Percentiles rank a stretch among this genome's conserved stretches.
Evolutionary conservation across 1,140 invertebrate genomes (phyloP).

Genomic region (Pogonognathellus flavescens): DNA sequence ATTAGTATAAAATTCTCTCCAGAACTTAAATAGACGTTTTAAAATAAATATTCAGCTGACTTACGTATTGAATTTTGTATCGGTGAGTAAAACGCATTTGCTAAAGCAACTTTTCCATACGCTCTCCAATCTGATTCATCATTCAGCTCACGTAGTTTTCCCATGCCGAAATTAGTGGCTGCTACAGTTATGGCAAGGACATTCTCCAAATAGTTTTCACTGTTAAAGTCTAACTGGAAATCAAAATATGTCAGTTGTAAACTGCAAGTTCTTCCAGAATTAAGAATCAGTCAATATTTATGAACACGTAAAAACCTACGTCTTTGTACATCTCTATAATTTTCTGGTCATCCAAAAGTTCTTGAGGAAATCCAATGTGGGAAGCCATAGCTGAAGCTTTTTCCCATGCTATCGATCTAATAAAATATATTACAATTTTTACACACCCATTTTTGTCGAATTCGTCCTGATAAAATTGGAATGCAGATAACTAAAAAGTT

Average conservation of each 20-base stretch:
- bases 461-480: slow-evolving; percentile 69
- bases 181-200: slow-evolving; percentile 82
- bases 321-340: slow-evolving; percentile 83
- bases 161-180: slow-evolving; percentile 82
- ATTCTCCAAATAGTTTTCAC: slow-evolving; percentile 80
- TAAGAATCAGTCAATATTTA: too few relatives aligned
- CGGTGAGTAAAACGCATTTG: slow-evolving; percentile 87
- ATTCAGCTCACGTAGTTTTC: slow-evolving; percentile 81
- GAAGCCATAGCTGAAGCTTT: slow-evolving; percentile 82
- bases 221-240: slow-evolving; percentile 78
- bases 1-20: too few relatives aligned
- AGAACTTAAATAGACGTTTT: too few relatives aligned
- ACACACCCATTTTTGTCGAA: too few relatives aligned
- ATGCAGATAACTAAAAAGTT: background rate
- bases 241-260: slow-evolving; percentile 18
- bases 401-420: slow-evolving; percentile 76
- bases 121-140: slow-evolving; percentile 89
- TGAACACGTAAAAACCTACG: slow-evolving; percentile 73
- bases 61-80: slow-evolving; percentile 83
- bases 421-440: too few relatives aligned
- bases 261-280: background rate
- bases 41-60: background rate
- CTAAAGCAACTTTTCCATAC: slow-evolving; percentile 82
- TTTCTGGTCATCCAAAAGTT: slow-evolving; percentile 82
- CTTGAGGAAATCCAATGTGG: slow-evolving; percentile 86